Conservation (phyloP, 2,888 invertebrate genomes). For the Andrena chrysosceles region DNA sequence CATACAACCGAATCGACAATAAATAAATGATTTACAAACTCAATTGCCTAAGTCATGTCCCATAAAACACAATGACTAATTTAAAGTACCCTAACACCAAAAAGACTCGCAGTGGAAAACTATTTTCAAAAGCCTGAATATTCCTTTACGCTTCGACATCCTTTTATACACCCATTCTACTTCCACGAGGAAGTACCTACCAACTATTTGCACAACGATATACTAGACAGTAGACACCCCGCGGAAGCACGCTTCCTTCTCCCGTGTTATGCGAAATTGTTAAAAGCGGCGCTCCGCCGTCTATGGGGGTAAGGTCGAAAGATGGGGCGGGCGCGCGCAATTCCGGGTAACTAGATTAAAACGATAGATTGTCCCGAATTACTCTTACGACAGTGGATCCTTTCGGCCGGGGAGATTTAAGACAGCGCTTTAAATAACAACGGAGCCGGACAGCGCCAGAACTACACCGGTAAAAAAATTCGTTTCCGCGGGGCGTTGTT, state of each 20-base stretch:
- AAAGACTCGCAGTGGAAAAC: too few species aligned
- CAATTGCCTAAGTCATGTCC: too few species aligned
- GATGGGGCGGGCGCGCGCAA: constrained; percentile 24
- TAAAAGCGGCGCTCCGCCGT: not conserved
- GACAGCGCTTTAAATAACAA: constrained; percentile 47
- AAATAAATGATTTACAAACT: too few species aligned
- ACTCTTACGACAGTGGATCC: constrained; percentile 43
- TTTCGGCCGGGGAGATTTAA: constrained; percentile 45
- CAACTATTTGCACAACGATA: not conserved
- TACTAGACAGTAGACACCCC: not conserved
- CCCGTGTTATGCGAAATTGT: constrained; percentile 1
- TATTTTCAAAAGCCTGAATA: too few species aligned
- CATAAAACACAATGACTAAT: too few species aligned
- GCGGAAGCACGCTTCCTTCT: not conserved
- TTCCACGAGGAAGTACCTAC: not conserved
- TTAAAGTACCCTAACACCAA: too few species aligned
- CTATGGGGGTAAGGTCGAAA: not conserved
- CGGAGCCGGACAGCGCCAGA: constrained; percentile 22
- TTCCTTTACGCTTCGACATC: too few species aligned
- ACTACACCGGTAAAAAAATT: constrained; percentile 44
- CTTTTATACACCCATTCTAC: too few species aligned
- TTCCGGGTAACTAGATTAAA: constrained; percentile 45
- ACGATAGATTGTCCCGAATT: constrained; percentile 53
- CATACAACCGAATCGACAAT: too few species aligned
- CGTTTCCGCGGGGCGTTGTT: constrained; percentile 1